phyloP scores from a whole-genome alignment of 2,797 vertebrate species.

The Amniataba percoides region DNA sequence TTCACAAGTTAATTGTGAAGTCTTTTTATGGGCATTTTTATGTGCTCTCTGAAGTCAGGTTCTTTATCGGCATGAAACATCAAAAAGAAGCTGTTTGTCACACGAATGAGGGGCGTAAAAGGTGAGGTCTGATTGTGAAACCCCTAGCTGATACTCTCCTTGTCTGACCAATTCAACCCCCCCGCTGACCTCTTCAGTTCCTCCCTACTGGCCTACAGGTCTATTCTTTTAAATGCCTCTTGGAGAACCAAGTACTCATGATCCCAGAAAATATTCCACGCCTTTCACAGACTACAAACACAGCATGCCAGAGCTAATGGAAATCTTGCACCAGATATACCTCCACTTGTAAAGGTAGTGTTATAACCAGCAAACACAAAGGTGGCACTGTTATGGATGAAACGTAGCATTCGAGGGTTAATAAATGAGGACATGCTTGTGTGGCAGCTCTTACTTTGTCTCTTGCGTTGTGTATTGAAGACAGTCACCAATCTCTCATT shows the following conservation, averaged over 20 bases:
- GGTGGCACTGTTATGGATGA: neutral
- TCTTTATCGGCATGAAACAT: neutral
- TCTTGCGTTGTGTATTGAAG: too few relatives aligned
- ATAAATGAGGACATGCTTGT: neutral
- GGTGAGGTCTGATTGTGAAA: neutral
- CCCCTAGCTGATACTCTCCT: neutral
- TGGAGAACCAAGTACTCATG: neutral
- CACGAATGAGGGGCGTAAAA: neutral
- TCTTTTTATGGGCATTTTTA: neutral
- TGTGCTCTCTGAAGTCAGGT: neutral
- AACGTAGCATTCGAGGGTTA: neutral
- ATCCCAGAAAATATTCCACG: neutral
- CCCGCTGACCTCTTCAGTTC: neutral
- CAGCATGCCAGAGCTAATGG: neutral
- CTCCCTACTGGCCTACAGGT: neutral
- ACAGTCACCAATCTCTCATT: too few relatives aligned
- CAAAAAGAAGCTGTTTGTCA: neutral
- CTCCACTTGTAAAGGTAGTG: neutral
- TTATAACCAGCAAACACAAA: conserved; percentile 1
- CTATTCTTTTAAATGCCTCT: neutral
- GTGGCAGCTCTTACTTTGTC: neutral
- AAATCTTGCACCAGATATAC: neutral
- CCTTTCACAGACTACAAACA: neutral
- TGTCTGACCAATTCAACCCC: neutral
- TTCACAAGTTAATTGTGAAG: neutral